Base-by-base conservation (phyloP, 2,888 invertebrate species). In the Pecten maximus region DNA sequence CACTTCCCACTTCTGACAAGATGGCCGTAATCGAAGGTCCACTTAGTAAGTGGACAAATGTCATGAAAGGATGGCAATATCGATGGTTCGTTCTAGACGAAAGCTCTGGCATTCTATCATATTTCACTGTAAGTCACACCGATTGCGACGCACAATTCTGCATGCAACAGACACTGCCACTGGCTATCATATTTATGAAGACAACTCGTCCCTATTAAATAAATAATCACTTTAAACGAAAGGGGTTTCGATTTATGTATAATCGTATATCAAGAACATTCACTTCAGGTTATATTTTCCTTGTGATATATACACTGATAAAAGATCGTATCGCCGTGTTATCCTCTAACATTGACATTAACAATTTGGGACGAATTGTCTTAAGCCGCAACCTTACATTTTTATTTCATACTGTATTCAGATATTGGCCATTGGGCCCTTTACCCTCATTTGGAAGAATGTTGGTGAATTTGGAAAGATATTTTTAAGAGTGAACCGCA, bases 61-160 rank as follows among this genome's bases (percentile, higher is more conserved):
- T 99, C 96, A 98, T 99, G 98, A 99, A 96, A 94, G 99, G 99
- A 94, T 99, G 99, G 99, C 99, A 99, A 97, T 99, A 99, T 97
- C 98, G 99, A 94, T 99, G 99, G 99, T 99, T 99, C 97, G 99
- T 99, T 95, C 97, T 99, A 95, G 99, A 99, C 97, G 99, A 99
- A 97, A 99, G 98, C 97, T 98, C 99, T 95, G 99, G 99, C 89
- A 97, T 99, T 92, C 97, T 99, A 91, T 99, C 99, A 12, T 99
- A 99, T 97, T 99, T 99, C 97, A 99, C 99, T 97, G 99, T 99
- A 97, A 98, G 98, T 92, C 87, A 28, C 8, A 74, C 8, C 28
- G 28, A 35, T 23, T 35, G 35, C 35, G 74, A 35, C 74, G 0
- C 35, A 35, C 35, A 74, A 74, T 28, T 0, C 0, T 74, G 3